These are phyloP conservation scores for Thymelicus acteon DNA, from an alignment of 2,888 invertebrate genomes.

Conservation along the genomic window DNA sequence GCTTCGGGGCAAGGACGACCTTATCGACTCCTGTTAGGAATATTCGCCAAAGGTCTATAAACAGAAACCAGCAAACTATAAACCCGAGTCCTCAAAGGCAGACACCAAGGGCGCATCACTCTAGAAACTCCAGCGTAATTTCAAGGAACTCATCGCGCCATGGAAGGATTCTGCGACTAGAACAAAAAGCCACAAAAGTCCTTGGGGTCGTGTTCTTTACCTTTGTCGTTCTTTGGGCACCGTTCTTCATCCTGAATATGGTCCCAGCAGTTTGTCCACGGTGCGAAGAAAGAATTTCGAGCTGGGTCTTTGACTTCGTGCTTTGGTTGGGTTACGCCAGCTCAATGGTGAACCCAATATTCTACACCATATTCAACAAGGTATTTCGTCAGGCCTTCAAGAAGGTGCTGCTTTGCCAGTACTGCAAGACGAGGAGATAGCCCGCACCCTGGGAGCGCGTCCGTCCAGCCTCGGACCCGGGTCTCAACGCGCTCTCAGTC, in stretches of 20 bases:
- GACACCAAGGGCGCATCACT: constrained; percentile 88
- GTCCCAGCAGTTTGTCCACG: constrained; percentile 92
- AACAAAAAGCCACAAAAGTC: constrained; percentile 98
- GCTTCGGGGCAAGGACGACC: constrained; percentile 88
- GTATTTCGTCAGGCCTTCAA: constrained; percentile 96
- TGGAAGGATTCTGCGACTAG: constrained; percentile 92
- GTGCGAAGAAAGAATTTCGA: constrained; percentile 90
- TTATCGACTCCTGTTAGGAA: constrained; percentile 81
- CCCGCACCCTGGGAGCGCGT: constrained; percentile 82
- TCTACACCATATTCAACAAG: constrained; percentile 98
- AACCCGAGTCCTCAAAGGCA: constrained; percentile 74
- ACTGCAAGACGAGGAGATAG: constrained; percentile 83
- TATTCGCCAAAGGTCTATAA: constrained; percentile 68
- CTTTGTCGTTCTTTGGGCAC: constrained; percentile 97
- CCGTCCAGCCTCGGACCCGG: constrained; percentile 76
- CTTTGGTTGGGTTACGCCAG: constrained; percentile 97
- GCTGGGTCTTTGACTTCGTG: constrained; percentile 93
- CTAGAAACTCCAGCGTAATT: constrained; percentile 92
- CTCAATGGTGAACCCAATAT: constrained; percentile 97
- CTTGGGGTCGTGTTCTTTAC: constrained; percentile 97
- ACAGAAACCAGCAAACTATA: constrained; percentile 56
- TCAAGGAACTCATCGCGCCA: constrained; percentile 93
- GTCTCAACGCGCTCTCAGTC: constrained; percentile 78
- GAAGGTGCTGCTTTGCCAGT: constrained; percentile 92
- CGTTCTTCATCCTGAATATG: constrained; percentile 96